Conservation (phyloP, 2,888 invertebrate genomes). For the Parnassius mnemosyne region DNA sequence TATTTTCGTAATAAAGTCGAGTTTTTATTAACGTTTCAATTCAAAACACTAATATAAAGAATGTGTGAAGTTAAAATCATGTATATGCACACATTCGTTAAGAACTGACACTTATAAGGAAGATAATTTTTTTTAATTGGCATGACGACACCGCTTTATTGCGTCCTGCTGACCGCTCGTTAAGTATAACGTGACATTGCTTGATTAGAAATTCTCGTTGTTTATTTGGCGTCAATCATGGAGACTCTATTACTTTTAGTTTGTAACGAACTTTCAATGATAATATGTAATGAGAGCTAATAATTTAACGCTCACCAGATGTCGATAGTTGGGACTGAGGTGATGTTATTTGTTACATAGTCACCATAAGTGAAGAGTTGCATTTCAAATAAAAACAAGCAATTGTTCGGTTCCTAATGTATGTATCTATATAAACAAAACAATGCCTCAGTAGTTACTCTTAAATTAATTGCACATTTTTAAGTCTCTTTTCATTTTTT, state of each 20-base stretch:
- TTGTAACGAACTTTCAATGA: too few relatives aligned
- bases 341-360: too few relatives aligned
- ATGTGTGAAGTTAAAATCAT: constrained; percentile 80
- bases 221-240: constrained; percentile 45
- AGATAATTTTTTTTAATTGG: constrained; percentile 79
- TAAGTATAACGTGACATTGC: constrained; percentile 52
- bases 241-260: constrained; percentile 29
- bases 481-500: too few relatives aligned
- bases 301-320: too few relatives aligned
- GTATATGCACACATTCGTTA: constrained; percentile 79
- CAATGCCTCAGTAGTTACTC: too few relatives aligned
- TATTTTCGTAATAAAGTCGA: constrained; percentile 39
- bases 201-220: constrained; percentile 69
- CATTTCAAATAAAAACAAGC: too few relatives aligned
- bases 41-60: constrained; percentile 53
- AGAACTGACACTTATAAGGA: constrained; percentile 80
- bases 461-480: too few relatives aligned
- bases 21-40: constrained; percentile 34
- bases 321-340: too few relatives aligned
- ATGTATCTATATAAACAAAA: too few relatives aligned
- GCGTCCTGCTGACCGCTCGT: constrained; percentile 58
- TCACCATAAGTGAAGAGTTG: too few relatives aligned
- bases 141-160: constrained; percentile 77
- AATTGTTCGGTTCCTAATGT: too few relatives aligned
- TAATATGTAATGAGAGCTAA: too few relatives aligned